A percentile compares a stretch with the other conserved stretches of the same genome.
Evolutionary conservation across 2,797 vertebrate species (phyloP).

Genomic region (Philypnodon macrostomus): DNA sequence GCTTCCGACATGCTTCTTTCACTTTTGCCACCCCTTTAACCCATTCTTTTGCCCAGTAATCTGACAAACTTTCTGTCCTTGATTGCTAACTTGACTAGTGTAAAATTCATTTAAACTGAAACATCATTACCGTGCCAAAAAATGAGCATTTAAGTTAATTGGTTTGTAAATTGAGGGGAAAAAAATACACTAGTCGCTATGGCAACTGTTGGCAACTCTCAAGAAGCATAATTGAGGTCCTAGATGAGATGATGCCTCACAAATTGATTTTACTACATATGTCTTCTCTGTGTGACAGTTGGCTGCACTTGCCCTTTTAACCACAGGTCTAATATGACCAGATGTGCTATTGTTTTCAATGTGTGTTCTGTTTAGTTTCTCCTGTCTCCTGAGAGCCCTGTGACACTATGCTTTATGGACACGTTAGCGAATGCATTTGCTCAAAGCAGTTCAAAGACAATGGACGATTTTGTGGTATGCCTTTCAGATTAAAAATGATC

Average conservation of each 20-base stretch:
- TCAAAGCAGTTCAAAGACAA: constrained; percentile 10
- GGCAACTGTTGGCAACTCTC: no score
- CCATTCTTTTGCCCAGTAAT: constrained; percentile 14
- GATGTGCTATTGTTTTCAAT: constrained; percentile 58
- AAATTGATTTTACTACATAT: constrained; percentile 30
- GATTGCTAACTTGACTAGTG: background rate
- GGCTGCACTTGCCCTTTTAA: constrained; percentile 43
- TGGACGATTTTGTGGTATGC: background rate
- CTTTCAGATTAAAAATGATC: constrained; percentile 22
- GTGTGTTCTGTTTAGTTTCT: constrained; percentile 35
- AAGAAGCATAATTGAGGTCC: background rate
- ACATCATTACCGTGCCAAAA: background rate
- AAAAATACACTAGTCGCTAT: no score
- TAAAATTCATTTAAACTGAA: background rate
- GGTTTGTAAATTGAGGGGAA: no score
- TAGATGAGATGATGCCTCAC: constrained; percentile 16
- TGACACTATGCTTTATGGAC: constrained; percentile 6
- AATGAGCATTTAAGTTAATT: background rate
- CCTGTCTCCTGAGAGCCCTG: constrained; percentile 26
- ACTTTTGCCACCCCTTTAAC: constrained; percentile 6
- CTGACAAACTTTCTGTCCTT: constrained; percentile 15
- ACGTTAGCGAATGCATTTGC: background rate
- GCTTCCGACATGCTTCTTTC: constrained; percentile 59
- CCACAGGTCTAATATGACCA: constrained; percentile 44
- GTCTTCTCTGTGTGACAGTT: constrained; percentile 40